Percentiles rank a stretch among this genome's conserved stretches.
Conservation (phyloP, 2,797 vertebrate species). For the Myotis vivesi region DNA sequence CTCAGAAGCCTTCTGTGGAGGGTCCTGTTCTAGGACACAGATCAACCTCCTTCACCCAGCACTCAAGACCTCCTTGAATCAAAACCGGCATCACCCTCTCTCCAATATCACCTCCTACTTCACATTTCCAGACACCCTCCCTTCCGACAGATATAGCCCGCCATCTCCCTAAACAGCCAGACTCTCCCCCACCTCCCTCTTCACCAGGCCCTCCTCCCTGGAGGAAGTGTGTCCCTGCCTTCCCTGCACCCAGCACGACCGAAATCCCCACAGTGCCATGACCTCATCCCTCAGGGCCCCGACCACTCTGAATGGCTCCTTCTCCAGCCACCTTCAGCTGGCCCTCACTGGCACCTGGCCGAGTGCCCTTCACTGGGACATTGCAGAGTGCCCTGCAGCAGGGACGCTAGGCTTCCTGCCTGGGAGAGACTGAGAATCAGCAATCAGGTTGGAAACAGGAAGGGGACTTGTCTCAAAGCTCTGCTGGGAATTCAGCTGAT, state of each 20-base stretch:
- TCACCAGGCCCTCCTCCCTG: neutral
- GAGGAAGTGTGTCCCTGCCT: neutral
- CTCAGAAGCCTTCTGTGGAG: neutral
- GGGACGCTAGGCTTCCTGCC: neutral
- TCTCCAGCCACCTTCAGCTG: accelerated
- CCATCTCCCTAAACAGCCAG: neutral
- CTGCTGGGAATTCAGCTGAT: neutral
- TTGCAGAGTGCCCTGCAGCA: neutral
- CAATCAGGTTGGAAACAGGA: neutral
- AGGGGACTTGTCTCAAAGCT: neutral
- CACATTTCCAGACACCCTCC: neutral
- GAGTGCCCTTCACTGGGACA: no score
- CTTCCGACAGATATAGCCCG: neutral
- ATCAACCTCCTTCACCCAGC: neutral
- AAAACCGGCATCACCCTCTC: neutral
- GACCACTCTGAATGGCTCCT: neutral
- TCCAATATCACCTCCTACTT: neutral
- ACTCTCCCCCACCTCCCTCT: neutral
- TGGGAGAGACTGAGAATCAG: neutral
- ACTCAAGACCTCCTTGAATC: neutral
- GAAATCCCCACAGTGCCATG: neutral
- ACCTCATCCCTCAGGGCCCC: neutral
- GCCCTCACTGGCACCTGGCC: neutral
- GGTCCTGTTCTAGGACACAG: neutral
- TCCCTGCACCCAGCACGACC: neutral